Evolutionary conservation across 2,113 vertebrate species (phyloP), one percentile per base, ranked within the genome.

Genomic region (Crotophaga sulcirostris): DNA sequence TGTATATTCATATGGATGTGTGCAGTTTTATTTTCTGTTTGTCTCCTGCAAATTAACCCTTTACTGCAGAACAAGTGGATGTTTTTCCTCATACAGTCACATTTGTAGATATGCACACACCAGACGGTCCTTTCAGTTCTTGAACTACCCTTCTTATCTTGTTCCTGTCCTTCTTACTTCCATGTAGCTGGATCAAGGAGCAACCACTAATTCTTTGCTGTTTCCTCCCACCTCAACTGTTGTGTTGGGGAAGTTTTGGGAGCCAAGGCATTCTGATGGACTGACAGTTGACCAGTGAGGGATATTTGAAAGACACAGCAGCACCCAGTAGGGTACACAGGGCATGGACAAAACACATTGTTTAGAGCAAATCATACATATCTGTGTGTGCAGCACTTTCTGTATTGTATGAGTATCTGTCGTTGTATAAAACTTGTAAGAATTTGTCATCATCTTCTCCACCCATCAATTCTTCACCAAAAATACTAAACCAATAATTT

Each of bases 401-500:
- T 83, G 33, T 67, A 25, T 55, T 76, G 19, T 77, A 15, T 82
- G 17, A 5, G 16, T 80, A 62, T 63, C 23, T 91, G 49, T 85
- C 40, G 40, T 38, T 82, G 52, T 26, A 24, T 5, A 75, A 19
- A 89, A 85, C 25, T 74, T 77, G 13, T 70, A 81, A 72, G 21
- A 91, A 36, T 11, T 70, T 8, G 7, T 90, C 47, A 76, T 88
- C 26, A n/a, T 64, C 52, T 86, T 84, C 26, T 68, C 25, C 12
- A 29, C 59, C 25, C 19, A 24, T 59, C 3, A 6, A 40, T 64
- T 19, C 21, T 21, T 10, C 60, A 75, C 21, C 18, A 70, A 63
- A 84, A 89, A 73, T 63, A 70, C 38, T 94, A 93, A 96, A 95
- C 68, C 76, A 77, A 77, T 86, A 42, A 69, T 95, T 97, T 77